A percentile compares a stretch with the other conserved stretches of the same genome.
phyloP scores from a whole-genome alignment of 2,797 vertebrate species.

The Schizothorax lantsangensis region DNA sequence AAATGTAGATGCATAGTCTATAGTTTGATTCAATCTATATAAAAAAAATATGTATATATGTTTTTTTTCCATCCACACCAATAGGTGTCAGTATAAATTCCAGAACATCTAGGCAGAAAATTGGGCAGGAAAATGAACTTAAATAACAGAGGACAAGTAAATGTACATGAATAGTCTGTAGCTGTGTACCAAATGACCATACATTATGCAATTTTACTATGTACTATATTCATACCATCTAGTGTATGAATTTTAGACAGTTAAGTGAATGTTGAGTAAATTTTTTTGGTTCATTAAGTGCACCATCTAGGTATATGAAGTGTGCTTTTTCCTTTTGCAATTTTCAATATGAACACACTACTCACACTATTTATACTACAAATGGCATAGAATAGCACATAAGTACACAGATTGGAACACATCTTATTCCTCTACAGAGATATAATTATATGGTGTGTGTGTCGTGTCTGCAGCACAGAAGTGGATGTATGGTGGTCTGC shows the following conservation, averaged over 20 bases:
- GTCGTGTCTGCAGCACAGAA: slow-evolving; percentile 88
- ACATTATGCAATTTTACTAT: neutral
- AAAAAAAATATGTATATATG: no score
- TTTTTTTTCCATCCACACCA: neutral
- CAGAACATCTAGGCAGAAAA: neutral
- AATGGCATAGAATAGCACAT: neutral
- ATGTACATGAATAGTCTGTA: neutral
- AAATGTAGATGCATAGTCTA: neutral
- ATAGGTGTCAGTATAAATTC: neutral
- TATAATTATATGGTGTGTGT: slow-evolving; percentile 23
- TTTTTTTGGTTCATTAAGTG: neutral
- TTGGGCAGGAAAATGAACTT: neutral
- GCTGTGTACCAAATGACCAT: neutral
- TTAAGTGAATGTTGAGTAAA: neutral
- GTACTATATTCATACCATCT: neutral
- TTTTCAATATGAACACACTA: neutral
- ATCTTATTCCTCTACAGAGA: slow-evolving; percentile 7
- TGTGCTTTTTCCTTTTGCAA: neutral
- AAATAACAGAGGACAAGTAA: neutral
- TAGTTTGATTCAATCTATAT: neutral
- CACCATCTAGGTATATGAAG: neutral
- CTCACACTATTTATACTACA: neutral
- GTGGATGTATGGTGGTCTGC: slow-evolving; percentile 89
- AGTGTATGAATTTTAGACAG: neutral
- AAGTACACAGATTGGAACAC: neutral